Conservation (phyloP, 2,888 invertebrate species). For the Drosophila colorata region DNA sequence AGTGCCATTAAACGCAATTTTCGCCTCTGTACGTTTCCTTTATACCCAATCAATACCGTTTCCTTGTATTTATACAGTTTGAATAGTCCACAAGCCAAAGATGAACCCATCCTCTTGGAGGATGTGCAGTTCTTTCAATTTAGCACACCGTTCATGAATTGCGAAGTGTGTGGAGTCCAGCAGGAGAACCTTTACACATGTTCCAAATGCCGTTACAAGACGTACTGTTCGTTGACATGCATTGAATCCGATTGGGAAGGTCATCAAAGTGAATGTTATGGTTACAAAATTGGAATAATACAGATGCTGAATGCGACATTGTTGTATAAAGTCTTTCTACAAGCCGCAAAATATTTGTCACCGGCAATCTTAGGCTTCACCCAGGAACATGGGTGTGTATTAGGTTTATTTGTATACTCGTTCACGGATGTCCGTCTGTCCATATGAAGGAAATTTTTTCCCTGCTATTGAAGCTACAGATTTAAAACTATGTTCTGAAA, state of each 20-base stretch:
- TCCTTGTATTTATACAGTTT: background rate
- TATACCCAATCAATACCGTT: too few relatives aligned
- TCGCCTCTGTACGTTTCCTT: too few relatives aligned
- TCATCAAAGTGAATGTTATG: slow-evolving; percentile 44
- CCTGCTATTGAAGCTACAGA: too few relatives aligned
- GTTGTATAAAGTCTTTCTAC: slow-evolving; percentile 39
- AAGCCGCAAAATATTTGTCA: slow-evolving; percentile 26
- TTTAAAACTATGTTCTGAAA: too few relatives aligned
- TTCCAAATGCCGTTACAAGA: slow-evolving; percentile 46
- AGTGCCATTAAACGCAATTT: slow-evolving; percentile 11
- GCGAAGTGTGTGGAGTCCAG: slow-evolving; percentile 38
- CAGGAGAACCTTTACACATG: slow-evolving; percentile 48
- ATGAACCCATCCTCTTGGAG: slow-evolving; percentile 15
- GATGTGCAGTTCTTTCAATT: slow-evolving; percentile 32
- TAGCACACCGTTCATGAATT: slow-evolving; percentile 49
- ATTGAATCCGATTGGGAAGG: slow-evolving; percentile 22
- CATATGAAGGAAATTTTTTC: too few relatives aligned
- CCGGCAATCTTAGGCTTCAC: slow-evolving; percentile 6
- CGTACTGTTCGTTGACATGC: slow-evolving; percentile 50
- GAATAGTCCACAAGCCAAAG: slow-evolving; percentile 17
- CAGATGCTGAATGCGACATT: slow-evolving; percentile 41
- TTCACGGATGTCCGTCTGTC: too few relatives aligned
- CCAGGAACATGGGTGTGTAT: slow-evolving; percentile 26
- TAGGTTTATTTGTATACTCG: background rate
- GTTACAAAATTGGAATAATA: slow-evolving; percentile 47